phyloP scores from a whole-genome alignment of 2,888 invertebrate species.

The Mesoligia furuncula region DNA sequence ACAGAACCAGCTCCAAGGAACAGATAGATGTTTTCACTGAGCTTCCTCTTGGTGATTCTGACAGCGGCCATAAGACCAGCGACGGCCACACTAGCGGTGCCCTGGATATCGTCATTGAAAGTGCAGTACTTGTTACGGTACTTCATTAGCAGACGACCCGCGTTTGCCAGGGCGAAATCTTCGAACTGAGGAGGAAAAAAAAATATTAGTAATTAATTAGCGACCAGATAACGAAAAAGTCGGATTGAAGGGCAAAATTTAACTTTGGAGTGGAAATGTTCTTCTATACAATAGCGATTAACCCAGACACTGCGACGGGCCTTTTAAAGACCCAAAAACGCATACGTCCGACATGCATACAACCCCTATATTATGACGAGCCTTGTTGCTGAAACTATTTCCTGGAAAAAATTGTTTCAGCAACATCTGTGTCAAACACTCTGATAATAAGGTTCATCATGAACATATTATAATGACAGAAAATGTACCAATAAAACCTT shows the following conservation, averaged over 20 bases:
- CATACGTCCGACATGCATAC: too few relatives aligned
- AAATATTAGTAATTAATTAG: too few relatives aligned
- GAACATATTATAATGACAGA: constrained; percentile 3
- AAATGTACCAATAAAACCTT: background rate
- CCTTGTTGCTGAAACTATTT: too few relatives aligned
- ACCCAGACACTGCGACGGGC: too few relatives aligned
- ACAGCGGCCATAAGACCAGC: constrained; percentile 96
- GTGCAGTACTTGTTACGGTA: constrained; percentile 98
- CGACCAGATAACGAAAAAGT: background rate
- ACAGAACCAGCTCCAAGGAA: constrained; percentile 97
- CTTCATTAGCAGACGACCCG: constrained; percentile 97
- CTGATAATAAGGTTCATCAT: background rate
- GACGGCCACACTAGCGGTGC: constrained; percentile 98
- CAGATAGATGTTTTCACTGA: constrained; percentile 96
- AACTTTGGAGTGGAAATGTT: background rate
- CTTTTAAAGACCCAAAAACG: too few relatives aligned
- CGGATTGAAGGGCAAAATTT: background rate
- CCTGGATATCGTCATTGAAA: constrained; percentile 99
- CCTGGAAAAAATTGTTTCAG: too few relatives aligned
- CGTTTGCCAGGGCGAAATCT: constrained; percentile 99
- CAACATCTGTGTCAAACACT: too few relatives aligned
- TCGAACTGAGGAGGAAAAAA: constrained; percentile 92
- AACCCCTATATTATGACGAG: too few relatives aligned
- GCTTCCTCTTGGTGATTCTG: constrained; percentile 94
- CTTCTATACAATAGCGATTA: background rate